These are phyloP conservation scores for Epinephelus lanceolatus DNA, from an alignment of 2,113 vertebrate species.

Conservation along the genomic window DNA sequence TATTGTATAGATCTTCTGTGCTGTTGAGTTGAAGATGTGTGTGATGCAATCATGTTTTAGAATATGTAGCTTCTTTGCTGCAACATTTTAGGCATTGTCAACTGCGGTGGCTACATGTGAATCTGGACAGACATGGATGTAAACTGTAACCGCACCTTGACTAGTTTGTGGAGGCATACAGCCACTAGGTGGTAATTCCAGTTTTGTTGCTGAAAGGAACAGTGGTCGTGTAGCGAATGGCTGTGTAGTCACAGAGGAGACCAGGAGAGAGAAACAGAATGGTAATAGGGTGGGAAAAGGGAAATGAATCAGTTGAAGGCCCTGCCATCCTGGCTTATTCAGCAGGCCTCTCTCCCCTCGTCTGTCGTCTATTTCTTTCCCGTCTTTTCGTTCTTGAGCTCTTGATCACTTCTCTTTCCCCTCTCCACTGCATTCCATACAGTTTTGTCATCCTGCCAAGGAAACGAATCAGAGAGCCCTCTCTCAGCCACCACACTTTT, in stretches of 20 bases:
- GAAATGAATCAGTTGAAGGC: conserved; percentile 75
- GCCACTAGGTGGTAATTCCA: background rate
- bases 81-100: no score
- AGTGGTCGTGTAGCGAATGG: conserved; percentile 13
- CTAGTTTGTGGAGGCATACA: no score
- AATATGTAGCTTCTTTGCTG: no score
- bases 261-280: conserved; percentile 31
- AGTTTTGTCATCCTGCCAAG: conserved; percentile 92
- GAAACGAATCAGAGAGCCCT: conserved; percentile 90
- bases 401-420: conserved; percentile 86
- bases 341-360: conserved; percentile 64
- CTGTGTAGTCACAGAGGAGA: conserved; percentile 21
- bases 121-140: no score
- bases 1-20: no score
- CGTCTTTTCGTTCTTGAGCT: conserved; percentile 71
- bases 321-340: conserved; percentile 70
- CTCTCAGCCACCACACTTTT: conserved; percentile 79
- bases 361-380: conserved; percentile 63
- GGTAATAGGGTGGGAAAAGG: conserved; percentile 57
- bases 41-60: no score
- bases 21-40: no score
- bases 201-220: background rate
- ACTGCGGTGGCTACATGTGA: no score
- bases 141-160: no score
- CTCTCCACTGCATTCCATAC: conserved; percentile 88